These are phyloP conservation scores for Lasioglossum pauxillum DNA, from an alignment of 2,888 invertebrate genomes.

Conservation along the genomic window DNA sequence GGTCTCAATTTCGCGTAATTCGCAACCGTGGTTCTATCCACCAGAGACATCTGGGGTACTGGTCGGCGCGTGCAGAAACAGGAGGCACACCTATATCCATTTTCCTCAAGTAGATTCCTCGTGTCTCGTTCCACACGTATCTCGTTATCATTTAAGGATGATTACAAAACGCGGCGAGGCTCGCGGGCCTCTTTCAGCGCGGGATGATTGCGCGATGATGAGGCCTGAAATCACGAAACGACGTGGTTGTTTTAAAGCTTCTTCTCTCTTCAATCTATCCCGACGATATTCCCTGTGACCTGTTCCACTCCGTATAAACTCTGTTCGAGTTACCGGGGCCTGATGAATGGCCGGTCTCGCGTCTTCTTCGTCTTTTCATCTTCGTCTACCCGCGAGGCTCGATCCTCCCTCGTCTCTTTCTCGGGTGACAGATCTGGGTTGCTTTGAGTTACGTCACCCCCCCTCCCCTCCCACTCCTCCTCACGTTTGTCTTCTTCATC, in stretches of 20 bases:
- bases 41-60: constrained; percentile 7
- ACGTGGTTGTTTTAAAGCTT: constrained; percentile 55
- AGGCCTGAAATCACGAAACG: constrained; percentile 74
- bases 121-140: constrained; percentile 65
- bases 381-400: constrained; percentile 41
- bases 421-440: constrained; percentile 81
- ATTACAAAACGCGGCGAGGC: constrained; percentile 73
- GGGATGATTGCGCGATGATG: constrained; percentile 77
- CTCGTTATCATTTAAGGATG: constrained; percentile 79
- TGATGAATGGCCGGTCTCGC: constrained; percentile 75
- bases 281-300: constrained; percentile 51
- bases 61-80: constrained; percentile 41
- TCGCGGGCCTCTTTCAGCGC: constrained; percentile 69
- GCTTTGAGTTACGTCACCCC: constrained; percentile 69
- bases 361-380: constrained; percentile 52
- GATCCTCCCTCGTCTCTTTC: constrained; percentile 72
- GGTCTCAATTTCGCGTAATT: constrained; percentile 38
- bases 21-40: neutral
- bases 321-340: constrained; percentile 53
- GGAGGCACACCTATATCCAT: constrained; percentile 41
- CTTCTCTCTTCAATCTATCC: constrained; percentile 34
- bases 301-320: constrained; percentile 47
- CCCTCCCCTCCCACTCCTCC: neutral
- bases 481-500: constrained; percentile 18
- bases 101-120: constrained; percentile 51